phyloP scores from a whole-genome alignment of 2,888 invertebrate species.

The Palloptera scutellata region DNA sequence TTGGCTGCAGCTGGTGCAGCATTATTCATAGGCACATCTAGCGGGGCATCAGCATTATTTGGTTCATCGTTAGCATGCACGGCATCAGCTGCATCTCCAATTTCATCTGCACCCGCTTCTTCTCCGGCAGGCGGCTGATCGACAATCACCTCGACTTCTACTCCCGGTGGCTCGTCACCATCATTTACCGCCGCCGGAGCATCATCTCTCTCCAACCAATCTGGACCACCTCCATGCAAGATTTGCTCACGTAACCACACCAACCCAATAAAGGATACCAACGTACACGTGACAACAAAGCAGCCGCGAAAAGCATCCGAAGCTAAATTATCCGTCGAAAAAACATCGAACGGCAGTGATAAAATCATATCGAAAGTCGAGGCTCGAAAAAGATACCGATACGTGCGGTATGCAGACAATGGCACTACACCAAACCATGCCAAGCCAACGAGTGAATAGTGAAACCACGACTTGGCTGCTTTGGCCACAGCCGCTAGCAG shows the following conservation, averaged over 20 bases:
- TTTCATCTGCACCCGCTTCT: conserved; percentile 54
- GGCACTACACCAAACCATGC: conserved; percentile 99
- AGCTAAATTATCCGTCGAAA: conserved; percentile 91
- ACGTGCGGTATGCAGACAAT: conserved; percentile 93
- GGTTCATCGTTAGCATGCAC: conserved; percentile 63
- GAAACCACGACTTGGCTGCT: conserved; percentile 95
- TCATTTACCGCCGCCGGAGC: conserved; percentile 56
- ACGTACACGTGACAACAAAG: conserved; percentile 94
- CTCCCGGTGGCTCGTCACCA: conserved; percentile 54
- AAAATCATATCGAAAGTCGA: conserved; percentile 82
- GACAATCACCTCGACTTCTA: conserved; percentile 8
- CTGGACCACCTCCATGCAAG: conserved; percentile 95
- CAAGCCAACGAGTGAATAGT: conserved; percentile 94
- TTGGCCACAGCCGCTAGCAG: conserved; percentile 87
- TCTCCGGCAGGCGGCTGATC: conserved; percentile 31
- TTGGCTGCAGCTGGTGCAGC: conserved; percentile 56
- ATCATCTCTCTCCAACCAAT: conserved; percentile 86
- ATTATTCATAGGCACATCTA: conserved; percentile 57
- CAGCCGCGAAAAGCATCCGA: conserved; percentile 96
- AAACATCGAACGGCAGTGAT: conserved; percentile 88
- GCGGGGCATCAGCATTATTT: conserved; percentile 56
- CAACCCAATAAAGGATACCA: conserved; percentile 94
- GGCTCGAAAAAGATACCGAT: conserved; percentile 90
- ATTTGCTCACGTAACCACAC: conserved; percentile 99
- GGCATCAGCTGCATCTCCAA: conserved; percentile 54